Evolutionary conservation across 2,113 vertebrate genomes (phyloP), one percentile per base, ranked within the genome.

Genomic region (Sardina pilchardus): DNA sequence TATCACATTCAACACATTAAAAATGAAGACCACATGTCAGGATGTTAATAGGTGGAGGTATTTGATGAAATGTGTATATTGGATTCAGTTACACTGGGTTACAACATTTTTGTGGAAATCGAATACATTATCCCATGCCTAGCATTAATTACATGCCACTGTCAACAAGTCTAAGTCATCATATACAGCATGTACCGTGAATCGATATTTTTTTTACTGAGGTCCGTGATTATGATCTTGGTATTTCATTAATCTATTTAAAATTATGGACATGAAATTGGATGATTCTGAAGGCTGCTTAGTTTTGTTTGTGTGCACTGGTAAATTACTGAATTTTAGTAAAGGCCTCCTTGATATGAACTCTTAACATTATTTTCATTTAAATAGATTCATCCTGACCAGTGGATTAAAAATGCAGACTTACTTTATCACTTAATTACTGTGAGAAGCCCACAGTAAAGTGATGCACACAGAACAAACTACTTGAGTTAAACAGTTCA

Each of bases 351-450:
- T 34, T 36, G 67, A 75, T 75, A 36, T 75, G 67, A 75, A 75
- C 67, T 36, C 67, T 36, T 75, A 34, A 1, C 67, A 75, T 75
- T 75, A 4, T 24, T 75, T 63, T 36, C 16, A 75, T 75, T 75
- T 75, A 75, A 75, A 75, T 36, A 75, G 12, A 71, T 36, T 19
- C 53, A 12, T 36, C 34, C 63, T 34, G 63, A 71, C 63, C 7
- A 75, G 30, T 3, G 67, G 67, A 75, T 75, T 75, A 75, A 34
- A 75, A 17, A 17, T 5, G 67, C 34, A 12, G 30, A 36, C 67
- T 75, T 75, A 75, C 67, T 75, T 75, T 75, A 75, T 75, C 67
- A 75, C 67, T 34, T 75, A 34, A 75, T 75, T 75, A 75, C 67
- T 36, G 30, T 30, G 2, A 16, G 67, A 10, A 63, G n/a, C 59